A percentile compares a stretch with the other conserved stretches of the same genome.
Conservation (phyloP, 2,797 vertebrate genomes). For the Heterohyrax brucei region DNA sequence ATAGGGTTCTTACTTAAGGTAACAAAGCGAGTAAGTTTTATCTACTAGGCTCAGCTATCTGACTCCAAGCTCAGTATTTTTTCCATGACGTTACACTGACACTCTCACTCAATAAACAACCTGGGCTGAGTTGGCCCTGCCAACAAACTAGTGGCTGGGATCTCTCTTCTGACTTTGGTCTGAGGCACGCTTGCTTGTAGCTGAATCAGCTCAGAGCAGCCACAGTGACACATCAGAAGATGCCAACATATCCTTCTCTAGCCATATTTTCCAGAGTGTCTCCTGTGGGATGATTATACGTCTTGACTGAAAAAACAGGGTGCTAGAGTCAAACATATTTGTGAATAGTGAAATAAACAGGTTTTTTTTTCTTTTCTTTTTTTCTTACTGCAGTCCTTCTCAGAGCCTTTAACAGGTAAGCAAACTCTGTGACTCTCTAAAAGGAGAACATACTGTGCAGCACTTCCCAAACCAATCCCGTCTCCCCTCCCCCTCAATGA, state of each 20-base stretch:
- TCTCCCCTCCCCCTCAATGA: neutral
- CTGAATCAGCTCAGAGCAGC: neutral
- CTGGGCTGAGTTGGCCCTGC: neutral
- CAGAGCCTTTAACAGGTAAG: neutral
- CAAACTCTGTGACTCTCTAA: neutral
- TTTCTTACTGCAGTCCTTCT: neutral
- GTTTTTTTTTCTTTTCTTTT: too few relatives aligned
- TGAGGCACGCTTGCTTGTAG: neutral
- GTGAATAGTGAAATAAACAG: neutral
- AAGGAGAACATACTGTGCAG: neutral
- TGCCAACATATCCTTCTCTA: neutral
- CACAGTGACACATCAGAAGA: neutral
- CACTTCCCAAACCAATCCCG: neutral
- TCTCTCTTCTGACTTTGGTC: neutral
- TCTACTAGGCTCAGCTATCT: neutral
- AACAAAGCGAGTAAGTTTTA: neutral
- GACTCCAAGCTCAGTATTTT: neutral
- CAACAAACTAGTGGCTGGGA: neutral
- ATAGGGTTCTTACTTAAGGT: neutral
- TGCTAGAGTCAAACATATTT: neutral
- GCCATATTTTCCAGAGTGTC: neutral
- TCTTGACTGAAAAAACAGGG: constrained; percentile 5
- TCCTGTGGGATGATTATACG: neutral
- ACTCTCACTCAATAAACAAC: neutral
- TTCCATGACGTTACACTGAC: neutral